A percentile compares a stretch with the other conserved stretches of the same genome.
Conservation (phyloP, 2,797 vertebrate genomes). For the Decapterus maruadsi region DNA sequence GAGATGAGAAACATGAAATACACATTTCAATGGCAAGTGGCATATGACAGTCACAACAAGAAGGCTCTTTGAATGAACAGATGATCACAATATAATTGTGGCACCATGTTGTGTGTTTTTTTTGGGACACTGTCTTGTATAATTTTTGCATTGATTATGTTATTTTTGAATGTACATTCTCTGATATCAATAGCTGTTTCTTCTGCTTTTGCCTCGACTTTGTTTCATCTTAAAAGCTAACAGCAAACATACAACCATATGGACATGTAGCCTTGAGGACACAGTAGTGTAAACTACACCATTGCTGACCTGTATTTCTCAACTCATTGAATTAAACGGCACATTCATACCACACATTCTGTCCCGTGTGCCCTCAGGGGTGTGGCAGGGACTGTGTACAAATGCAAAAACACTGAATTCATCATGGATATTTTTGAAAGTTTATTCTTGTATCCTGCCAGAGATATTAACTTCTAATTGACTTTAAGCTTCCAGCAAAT, state of each 20-base stretch:
- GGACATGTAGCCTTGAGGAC: slow-evolving; percentile 55
- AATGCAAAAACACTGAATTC: not conserved
- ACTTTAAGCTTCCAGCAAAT: slow-evolving; percentile 23
- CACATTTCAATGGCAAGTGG: slow-evolving; percentile 81
- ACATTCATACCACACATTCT: slow-evolving; percentile 54
- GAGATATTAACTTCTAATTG: slow-evolving; percentile 33
- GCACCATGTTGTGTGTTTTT: slow-evolving; percentile 61
- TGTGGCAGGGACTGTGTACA: slow-evolving; percentile 46
- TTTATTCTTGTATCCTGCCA: not conserved
- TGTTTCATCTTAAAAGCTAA: slow-evolving; percentile 45
- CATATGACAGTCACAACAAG: slow-evolving; percentile 85
- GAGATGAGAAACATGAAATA: slow-evolving; percentile 80
- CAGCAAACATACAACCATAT: slow-evolving; percentile 50
- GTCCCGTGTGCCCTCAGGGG: slow-evolving; percentile 44
- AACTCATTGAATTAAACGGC: slow-evolving; percentile 37
- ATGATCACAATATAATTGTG: slow-evolving; percentile 77
- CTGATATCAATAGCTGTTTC: slow-evolving; percentile 32
- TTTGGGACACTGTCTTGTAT: slow-evolving; percentile 73
- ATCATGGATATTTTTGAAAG: not conserved
- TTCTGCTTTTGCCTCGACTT: slow-evolving; percentile 28
- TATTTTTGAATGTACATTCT: slow-evolving; percentile 68
- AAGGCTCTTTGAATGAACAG: slow-evolving; percentile 69
- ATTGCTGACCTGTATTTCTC: slow-evolving; percentile 33
- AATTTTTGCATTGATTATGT: slow-evolving; percentile 73
- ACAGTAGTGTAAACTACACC: slow-evolving; percentile 24